Percentiles rank a stretch among this genome's conserved stretches.
These are phyloP conservation scores for Musca domestica DNA, from an alignment of 1,140 invertebrate species.

Conservation along the genomic window DNA sequence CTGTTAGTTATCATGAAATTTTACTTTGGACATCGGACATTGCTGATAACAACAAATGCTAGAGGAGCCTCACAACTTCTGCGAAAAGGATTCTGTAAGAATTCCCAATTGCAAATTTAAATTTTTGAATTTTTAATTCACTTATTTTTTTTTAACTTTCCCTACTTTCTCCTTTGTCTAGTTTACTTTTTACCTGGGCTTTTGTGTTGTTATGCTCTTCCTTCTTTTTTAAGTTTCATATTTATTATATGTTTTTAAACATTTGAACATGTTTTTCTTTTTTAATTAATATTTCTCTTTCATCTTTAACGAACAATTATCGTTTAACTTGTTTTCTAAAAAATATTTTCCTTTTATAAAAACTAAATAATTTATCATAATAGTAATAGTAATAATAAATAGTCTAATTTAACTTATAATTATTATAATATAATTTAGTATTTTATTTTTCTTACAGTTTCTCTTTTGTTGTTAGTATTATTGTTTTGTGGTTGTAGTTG, in stretches of 20 bases:
- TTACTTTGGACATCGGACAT: too few relatives aligned
- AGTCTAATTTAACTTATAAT: too few relatives aligned
- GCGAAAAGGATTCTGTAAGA: too few relatives aligned
- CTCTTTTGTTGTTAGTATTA: not conserved
- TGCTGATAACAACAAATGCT: too few relatives aligned
- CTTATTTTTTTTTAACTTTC: too few relatives aligned
- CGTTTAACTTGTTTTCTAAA: not conserved
- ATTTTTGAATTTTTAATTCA: too few relatives aligned
- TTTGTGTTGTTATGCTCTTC: not conserved
- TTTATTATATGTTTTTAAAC: not conserved
- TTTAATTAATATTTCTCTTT: too few relatives aligned
- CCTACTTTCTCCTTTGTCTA: too few relatives aligned
- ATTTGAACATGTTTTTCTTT: not conserved
- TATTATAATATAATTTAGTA: not conserved
- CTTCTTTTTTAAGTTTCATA: not conserved
- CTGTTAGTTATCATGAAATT: too few relatives aligned
- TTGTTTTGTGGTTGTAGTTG: not conserved
- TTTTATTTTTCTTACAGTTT: conserved; percentile 13
- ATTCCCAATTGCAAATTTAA: too few relatives aligned
- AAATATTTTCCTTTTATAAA: conserved; percentile 6
- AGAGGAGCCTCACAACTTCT: too few relatives aligned
- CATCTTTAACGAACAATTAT: not conserved
- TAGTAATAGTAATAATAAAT: too few relatives aligned
- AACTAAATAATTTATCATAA: not conserved
- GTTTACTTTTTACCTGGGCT: not conserved